Base-by-base conservation (phyloP, 2,888 invertebrate genomes). In the Ophonus ardosiacus region DNA sequence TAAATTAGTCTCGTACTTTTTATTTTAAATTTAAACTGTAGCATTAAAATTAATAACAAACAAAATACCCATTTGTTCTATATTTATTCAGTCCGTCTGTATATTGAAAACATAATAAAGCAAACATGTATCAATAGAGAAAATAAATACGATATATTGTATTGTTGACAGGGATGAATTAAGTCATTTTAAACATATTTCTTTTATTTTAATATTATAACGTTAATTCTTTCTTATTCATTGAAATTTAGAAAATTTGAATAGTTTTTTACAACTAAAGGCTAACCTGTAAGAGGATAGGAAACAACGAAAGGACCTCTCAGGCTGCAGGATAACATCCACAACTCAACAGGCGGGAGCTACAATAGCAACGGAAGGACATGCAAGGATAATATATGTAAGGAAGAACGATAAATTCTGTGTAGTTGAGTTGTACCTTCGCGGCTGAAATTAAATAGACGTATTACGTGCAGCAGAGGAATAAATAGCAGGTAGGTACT, bases 361-460 rank as follows among this genome's bases (percentile, higher is more conserved):
- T 65, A 84, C 84, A 84, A 84, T 84, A 56, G 78, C 61, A 84
- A 24, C 84, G 84, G 84, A 84, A 84, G 84, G 84, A 84, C 84
- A 84, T 84, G 84, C 84, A 84, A 84, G 84, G 65, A 78, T 84
- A 84, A 84, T 84, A 78, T 84, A 84, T 84, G 84, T 84, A 84
- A 84, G 84, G 78, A 84, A 51, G 24, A 84, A 84, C 84, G 78
- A 84, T 84, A 84, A 84, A 84, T 84, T 84, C 31, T 51, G 43
- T 15, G 40, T 74, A 38, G 59, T 71, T 59, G 31, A 83, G 71
- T 57, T 76, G 61, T 84, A 78, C 84, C 59, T 71, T 43, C 84
- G 65, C 31, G 81, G 15, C 59, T 38, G 76, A 61, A 76, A 83
- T 83, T 83, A 83, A 76, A 83, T 76, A 83, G 76, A 83, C 63